These are phyloP conservation scores for Rhinella marina DNA, from an alignment of 2,797 vertebrate species.

Conservation along the genomic window DNA sequence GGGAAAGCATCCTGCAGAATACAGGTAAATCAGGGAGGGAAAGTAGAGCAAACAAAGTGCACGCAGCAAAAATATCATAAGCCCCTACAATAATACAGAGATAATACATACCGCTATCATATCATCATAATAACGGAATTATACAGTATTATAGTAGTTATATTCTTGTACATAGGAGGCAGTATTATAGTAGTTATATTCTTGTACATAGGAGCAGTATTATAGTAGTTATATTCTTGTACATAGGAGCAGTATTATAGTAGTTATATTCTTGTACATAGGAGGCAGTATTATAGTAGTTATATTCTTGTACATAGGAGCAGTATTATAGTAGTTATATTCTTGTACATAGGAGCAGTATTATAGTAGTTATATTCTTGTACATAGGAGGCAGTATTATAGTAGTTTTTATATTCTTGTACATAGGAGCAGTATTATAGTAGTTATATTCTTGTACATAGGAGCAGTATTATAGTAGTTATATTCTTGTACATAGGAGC, in stretches of 20 bases:
- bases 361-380: too few species aligned
- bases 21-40: neutral
- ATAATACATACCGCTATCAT: neutral
- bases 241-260: neutral
- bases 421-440: too few species aligned
- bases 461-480: too few species aligned
- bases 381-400: too few species aligned
- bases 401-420: too few species aligned
- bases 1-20: neutral
- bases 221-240: constrained; percentile 1
- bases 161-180: too few species aligned
- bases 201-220: neutral
- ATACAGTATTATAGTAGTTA: too few species aligned
- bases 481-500: too few species aligned
- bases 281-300: neutral
- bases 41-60: neutral
- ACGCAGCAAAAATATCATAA: neutral
- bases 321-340: too few species aligned
- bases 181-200: too few species aligned
- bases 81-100: neutral
- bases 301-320: neutral
- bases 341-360: too few species aligned
- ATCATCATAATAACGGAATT: neutral
- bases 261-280: neutral
- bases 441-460: too few species aligned